These are phyloP conservation scores for Cinclus cinclus DNA, from an alignment of 2,113 vertebrate species.

Conservation along the genomic window DNA sequence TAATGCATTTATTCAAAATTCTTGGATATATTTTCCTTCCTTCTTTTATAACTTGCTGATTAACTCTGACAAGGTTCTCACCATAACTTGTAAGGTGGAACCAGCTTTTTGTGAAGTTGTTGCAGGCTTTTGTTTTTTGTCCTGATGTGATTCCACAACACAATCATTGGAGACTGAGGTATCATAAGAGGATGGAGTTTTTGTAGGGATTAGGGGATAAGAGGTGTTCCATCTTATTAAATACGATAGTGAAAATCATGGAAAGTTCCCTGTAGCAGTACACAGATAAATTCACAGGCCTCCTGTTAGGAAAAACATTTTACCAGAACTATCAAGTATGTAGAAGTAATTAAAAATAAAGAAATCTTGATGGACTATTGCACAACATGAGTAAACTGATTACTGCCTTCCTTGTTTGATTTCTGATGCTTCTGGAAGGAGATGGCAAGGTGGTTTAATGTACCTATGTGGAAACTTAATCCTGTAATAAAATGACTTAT, in stretches of 20 bases:
- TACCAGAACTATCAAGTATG: not conserved
- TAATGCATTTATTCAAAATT: not conserved
- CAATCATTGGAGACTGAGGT: not conserved
- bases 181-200: not conserved
- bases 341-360: not conserved
- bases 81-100: not conserved
- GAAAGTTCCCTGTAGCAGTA: not conserved
- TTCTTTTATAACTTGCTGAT: not conserved
- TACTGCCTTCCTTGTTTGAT: not conserved
- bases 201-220: not conserved
- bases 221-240: not conserved
- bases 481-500: not conserved
- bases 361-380: not conserved
- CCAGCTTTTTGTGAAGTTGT: not conserved
- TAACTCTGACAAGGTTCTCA: not conserved
- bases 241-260: not conserved
- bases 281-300: fast-evolving
- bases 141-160: not conserved
- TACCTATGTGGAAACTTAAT: not conserved
- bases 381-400: not conserved
- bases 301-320: not conserved
- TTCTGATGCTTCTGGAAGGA: not conserved
- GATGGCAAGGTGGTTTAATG: not conserved
- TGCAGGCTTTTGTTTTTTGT: not conserved
- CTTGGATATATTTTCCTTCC: not conserved